phyloP scores from a whole-genome alignment of 1,140 invertebrate species.

The Heliconius hewitsoni region DNA sequence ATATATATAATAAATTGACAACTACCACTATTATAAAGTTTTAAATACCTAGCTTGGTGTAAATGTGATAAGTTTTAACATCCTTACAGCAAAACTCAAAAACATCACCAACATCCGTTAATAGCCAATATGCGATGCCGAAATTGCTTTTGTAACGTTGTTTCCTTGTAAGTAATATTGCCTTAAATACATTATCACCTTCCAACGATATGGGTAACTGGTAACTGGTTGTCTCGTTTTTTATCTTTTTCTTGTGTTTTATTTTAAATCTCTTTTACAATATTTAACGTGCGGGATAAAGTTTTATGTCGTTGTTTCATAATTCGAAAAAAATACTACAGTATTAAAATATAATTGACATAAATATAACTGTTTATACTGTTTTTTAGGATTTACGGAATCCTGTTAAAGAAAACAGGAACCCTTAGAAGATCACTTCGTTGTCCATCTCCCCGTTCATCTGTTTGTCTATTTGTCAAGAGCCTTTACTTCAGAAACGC shows the following conservation, averaged over 20 bases:
- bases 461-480: too few relatives aligned
- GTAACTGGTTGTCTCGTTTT: constrained; percentile 18
- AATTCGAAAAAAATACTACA: background rate
- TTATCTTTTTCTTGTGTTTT: constrained; percentile 31
- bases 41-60: background rate
- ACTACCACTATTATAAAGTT: background rate
- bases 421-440: too few relatives aligned
- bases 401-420: too few relatives aligned
- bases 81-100: constrained; percentile 35
- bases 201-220: constrained; percentile 48
- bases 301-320: background rate
- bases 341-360: too few relatives aligned
- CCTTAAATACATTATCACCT: constrained; percentile 66
- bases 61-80: constrained; percentile 11
- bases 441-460: too few relatives aligned
- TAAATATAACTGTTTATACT: too few relatives aligned
- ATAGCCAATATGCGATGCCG: constrained; percentile 76
- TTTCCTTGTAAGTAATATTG: constrained; percentile 71
- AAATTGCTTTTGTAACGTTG: constrained; percentile 77
- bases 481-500: too few relatives aligned
- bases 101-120: constrained; percentile 54
- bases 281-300: background rate
- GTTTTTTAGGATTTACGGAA: too few relatives aligned
- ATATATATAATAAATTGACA: too few relatives aligned
- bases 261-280: background rate